Evolutionary conservation across 2,888 invertebrate species (phyloP).

Genomic region (Nomada lathburiana): DNA sequence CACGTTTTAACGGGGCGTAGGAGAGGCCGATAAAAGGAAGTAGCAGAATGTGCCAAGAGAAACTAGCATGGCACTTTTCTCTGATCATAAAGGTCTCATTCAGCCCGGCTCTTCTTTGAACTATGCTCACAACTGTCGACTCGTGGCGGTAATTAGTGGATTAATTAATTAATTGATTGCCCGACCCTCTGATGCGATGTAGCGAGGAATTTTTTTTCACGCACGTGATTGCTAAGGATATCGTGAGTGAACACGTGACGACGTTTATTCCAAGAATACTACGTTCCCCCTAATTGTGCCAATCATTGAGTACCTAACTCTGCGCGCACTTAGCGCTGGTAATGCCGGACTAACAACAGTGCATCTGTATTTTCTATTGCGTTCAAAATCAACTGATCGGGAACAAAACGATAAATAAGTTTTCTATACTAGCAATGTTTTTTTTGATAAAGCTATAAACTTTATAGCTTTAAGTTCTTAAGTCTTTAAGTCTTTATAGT

Average conservation of each 20-base stretch:
- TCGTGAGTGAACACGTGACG: constrained; percentile 18
- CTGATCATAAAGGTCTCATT: constrained; percentile 65
- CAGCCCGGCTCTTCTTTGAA: constrained; percentile 61
- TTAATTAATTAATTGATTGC: constrained; percentile 60
- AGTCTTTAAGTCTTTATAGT: too few species aligned
- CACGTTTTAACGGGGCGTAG: constrained; percentile 35
- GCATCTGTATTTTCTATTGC: too few species aligned
- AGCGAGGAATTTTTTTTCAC: constrained; percentile 39
- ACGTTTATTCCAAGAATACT: constrained; percentile 40
- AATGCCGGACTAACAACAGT: too few species aligned
- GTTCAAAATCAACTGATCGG: too few species aligned
- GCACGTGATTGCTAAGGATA: constrained; percentile 38
- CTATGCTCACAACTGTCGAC: constrained; percentile 47
- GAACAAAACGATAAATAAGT: too few species aligned
- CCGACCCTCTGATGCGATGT: constrained; percentile 26
- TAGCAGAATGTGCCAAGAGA: constrained; percentile 25
- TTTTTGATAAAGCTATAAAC: too few species aligned
- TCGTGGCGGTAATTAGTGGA: constrained; percentile 65
- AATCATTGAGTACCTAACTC: constrained; percentile 12
- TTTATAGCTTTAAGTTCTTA: too few species aligned
- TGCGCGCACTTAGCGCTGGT: too few species aligned
- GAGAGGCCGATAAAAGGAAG: constrained; percentile 36
- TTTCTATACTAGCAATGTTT: too few species aligned
- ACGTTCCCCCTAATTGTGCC: constrained; percentile 25
- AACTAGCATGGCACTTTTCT: constrained; percentile 59